Evolutionary conservation across 2,888 invertebrate species (phyloP).

Genomic region (Agrilus mali): DNA sequence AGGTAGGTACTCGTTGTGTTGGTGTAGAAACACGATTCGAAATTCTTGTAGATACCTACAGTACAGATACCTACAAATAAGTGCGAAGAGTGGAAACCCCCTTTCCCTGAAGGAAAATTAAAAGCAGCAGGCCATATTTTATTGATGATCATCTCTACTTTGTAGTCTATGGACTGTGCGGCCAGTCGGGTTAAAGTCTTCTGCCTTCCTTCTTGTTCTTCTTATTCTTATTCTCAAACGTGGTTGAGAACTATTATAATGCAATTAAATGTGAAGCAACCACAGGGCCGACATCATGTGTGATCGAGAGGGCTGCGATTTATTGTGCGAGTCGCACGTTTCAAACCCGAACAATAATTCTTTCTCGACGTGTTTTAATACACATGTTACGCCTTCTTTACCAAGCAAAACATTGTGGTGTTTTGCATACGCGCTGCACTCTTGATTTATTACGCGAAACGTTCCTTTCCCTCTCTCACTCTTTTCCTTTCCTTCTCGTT

Average conservation of each 20-base stretch:
- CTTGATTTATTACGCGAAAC: constrained; percentile 15
- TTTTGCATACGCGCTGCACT: constrained; percentile 27
- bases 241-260: constrained; percentile 12
- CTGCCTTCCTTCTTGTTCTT: too few relatives aligned
- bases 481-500: background rate
- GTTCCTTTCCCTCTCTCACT: constrained; percentile 8
- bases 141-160: too few relatives aligned
- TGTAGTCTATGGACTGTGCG: too few relatives aligned
- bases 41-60: too few relatives aligned
- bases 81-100: too few relatives aligned
- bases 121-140: too few relatives aligned
- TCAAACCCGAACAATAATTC: constrained; percentile 27
- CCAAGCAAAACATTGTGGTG: constrained; percentile 30
- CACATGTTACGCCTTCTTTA: constrained; percentile 28
- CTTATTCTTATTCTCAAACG: too few relatives aligned
- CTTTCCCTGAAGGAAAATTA: too few relatives aligned
- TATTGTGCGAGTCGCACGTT: constrained; percentile 11
- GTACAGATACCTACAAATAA: too few relatives aligned
- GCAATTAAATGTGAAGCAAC: constrained; percentile 13
- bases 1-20: too few relatives aligned
- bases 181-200: too few relatives aligned
- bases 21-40: too few relatives aligned
- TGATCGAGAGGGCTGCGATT: constrained; percentile 11
- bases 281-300: constrained; percentile 7
- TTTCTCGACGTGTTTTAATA: constrained; percentile 27